A percentile compares a stretch with the other conserved stretches of the same genome.
phyloP scores from a whole-genome alignment of 2,113 vertebrate species.

The Tragelaphus buxtoni region DNA sequence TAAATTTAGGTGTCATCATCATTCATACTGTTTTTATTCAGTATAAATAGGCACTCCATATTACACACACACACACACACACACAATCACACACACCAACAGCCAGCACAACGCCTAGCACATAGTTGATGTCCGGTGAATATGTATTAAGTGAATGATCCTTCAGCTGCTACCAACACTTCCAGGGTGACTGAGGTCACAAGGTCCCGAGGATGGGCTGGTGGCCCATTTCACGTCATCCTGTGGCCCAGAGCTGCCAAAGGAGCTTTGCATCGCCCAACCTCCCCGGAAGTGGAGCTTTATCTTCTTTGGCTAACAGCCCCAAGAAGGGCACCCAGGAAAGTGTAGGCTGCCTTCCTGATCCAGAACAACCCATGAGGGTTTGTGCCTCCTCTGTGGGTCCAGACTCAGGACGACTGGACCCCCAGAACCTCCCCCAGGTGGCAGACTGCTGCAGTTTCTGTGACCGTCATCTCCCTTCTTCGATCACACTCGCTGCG shows the following conservation, averaged over 20 bases:
- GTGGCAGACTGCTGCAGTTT: not conserved
- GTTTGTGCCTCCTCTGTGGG: not conserved
- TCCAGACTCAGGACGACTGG: not conserved
- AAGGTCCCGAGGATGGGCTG: not conserved
- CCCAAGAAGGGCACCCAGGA: not conserved
- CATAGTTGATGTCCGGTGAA: accelerated
- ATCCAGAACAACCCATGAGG: not conserved
- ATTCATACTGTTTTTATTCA: not conserved
- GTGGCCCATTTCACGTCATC: not conserved
- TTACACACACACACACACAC: not conserved
- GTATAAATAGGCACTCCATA: not conserved
- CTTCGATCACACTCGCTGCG: not conserved
- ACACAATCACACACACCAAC: not conserved
- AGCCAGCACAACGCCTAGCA: not conserved
- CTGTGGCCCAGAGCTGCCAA: not conserved
- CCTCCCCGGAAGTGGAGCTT: not conserved
- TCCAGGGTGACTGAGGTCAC: not conserved
- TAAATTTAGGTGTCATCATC: not conserved
- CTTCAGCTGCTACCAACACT: not conserved
- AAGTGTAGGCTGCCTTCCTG: not conserved
- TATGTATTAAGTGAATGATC: not conserved
- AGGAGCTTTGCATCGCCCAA: too few relatives aligned
- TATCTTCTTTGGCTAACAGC: too few relatives aligned
- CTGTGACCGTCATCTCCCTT: not conserved
- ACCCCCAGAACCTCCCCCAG: not conserved